A percentile compares a stretch with the other conserved stretches of the same genome.
Evolutionary conservation across 2,888 invertebrate genomes (phyloP).

Genomic region (Neria commutata): DNA sequence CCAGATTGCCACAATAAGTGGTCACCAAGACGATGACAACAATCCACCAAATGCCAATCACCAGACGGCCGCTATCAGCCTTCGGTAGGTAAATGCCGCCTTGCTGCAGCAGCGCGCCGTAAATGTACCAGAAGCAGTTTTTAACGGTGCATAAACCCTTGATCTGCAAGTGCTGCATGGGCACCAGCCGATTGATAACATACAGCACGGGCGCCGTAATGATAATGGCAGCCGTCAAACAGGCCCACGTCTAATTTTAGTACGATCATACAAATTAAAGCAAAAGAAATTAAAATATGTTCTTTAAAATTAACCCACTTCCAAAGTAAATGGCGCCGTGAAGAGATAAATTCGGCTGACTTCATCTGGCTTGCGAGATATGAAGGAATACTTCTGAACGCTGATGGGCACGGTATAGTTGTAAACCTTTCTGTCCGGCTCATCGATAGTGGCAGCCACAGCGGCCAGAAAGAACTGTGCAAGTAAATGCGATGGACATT

Average conservation of each 20-base stretch:
- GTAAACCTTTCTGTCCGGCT: slow-evolving; percentile 62
- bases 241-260: slow-evolving; percentile 79
- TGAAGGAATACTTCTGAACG: slow-evolving; percentile 78
- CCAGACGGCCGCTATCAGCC: slow-evolving; percentile 83
- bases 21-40: slow-evolving; percentile 88
- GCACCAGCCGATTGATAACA: slow-evolving; percentile 74
- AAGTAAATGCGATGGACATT: neutral
- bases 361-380: slow-evolving; percentile 79
- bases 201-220: slow-evolving; percentile 80
- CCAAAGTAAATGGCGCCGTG: slow-evolving; percentile 78
- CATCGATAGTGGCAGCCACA: slow-evolving; percentile 57
- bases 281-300: slow-evolving; percentile 27
- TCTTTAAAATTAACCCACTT: slow-evolving; percentile 66
- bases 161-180: slow-evolving; percentile 57
- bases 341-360: slow-evolving; percentile 83
- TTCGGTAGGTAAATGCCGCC: slow-evolving; percentile 87
- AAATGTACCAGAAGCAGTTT: slow-evolving; percentile 72
- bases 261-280: neutral
- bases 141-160: slow-evolving; percentile 62
- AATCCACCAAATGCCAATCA: slow-evolving; percentile 92
- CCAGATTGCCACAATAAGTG: slow-evolving; percentile 90
- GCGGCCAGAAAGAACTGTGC: slow-evolving; percentile 57
- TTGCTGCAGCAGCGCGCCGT: slow-evolving; percentile 89
- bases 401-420: slow-evolving; percentile 83
- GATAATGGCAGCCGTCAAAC: slow-evolving; percentile 74